A percentile compares a stretch with the other conserved stretches of the same genome.
Conservation (phyloP, 2,797 vertebrate genomes). For the Champsocephalus gunnari region DNA sequence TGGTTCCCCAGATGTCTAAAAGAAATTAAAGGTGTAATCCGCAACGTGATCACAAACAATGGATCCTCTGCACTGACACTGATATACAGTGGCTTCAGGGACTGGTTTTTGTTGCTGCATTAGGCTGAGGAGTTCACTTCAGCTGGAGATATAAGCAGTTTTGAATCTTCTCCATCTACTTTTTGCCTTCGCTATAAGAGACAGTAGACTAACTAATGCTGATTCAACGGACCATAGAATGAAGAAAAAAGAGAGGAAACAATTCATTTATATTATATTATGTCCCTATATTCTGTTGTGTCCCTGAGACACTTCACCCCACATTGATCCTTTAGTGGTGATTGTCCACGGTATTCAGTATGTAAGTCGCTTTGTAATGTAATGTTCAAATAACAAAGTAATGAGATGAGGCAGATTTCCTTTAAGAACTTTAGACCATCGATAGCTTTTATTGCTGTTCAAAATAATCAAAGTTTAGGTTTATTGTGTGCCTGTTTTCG, state of each 20-base stretch:
- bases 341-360: too few species aligned
- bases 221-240: background rate
- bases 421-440: background rate
- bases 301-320: too few species aligned
- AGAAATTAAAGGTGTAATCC: slow-evolving; percentile 4
- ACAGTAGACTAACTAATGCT: background rate
- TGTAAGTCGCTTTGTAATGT: too few species aligned
- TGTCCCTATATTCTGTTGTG: too few species aligned
- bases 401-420: background rate
- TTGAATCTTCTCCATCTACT: background rate
- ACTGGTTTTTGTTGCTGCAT: slow-evolving; percentile 21
- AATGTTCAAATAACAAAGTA: background rate
- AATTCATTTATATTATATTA: too few species aligned
- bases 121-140: background rate
- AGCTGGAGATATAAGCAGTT: background rate
- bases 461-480: too few species aligned
- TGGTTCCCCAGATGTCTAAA: slow-evolving; percentile 6
- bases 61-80: slow-evolving; percentile 13
- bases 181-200: background rate
- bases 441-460: background rate
- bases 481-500: too few species aligned
- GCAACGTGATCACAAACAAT: background rate
- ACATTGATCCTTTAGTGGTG: too few species aligned
- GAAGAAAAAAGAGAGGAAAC: slow-evolving; percentile 4
- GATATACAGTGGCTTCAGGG: background rate